Percentiles rank a stretch among this genome's conserved stretches.
Evolutionary conservation across 2,113 vertebrate species (phyloP).

Genomic region (Mormyrus lacerda): DNA sequence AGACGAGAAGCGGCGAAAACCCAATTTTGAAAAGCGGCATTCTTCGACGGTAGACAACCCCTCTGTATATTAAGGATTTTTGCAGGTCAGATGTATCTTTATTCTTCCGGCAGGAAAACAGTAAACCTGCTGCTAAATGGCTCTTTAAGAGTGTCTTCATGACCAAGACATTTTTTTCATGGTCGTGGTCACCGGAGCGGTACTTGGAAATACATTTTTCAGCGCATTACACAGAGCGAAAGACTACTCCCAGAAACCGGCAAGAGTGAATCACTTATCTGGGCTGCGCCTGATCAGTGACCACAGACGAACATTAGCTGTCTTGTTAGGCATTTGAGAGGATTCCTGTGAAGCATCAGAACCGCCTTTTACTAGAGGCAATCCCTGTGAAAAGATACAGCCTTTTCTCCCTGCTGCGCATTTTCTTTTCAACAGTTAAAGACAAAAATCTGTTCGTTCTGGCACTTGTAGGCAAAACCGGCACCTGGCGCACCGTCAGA

Average conservation of each 20-base stretch:
- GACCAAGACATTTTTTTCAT: not conserved
- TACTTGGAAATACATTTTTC: constrained; percentile 1
- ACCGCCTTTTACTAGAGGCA: not conserved
- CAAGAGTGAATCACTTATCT: not conserved
- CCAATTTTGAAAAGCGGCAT: not conserved
- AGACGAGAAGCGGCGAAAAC: not conserved
- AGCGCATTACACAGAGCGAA: not conserved
- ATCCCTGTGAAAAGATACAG: not conserved
- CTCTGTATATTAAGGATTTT: not conserved
- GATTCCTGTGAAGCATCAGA: not conserved
- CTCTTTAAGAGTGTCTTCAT: not conserved
- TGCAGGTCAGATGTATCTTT: not conserved
- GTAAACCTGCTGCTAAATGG: not conserved
- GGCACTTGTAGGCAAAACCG: not conserved
- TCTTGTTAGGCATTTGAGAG: not conserved
- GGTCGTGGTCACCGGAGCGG: not conserved
- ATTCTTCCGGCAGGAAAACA: not conserved
- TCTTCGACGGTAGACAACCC: not conserved
- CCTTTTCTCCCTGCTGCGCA: not conserved
- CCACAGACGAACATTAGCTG: not conserved
- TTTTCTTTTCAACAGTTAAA: not conserved
- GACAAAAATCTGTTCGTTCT: not conserved
- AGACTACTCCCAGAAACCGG: not conserved
- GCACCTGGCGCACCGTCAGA: not conserved
- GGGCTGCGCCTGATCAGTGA: not conserved